Conservation (phyloP, 2,888 invertebrate genomes). For the Drosophila borealis region DNA sequence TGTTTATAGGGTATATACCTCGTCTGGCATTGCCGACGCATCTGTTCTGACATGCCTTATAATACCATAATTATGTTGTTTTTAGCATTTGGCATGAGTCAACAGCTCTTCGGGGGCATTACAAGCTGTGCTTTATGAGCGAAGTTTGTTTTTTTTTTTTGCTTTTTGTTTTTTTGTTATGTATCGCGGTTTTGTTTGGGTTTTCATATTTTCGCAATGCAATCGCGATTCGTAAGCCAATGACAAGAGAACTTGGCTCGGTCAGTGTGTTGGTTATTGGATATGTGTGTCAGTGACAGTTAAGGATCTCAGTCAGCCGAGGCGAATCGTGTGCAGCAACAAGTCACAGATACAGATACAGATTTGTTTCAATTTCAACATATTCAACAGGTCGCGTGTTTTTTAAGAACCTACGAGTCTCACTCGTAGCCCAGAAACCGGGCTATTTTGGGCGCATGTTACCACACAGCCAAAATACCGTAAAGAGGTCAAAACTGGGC, state of each 20-base stretch:
- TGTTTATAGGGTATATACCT: constrained; percentile 22
- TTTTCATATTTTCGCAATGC: constrained; percentile 49
- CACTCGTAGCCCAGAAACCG: constrained; percentile 39
- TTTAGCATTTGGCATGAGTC: constrained; percentile 68
- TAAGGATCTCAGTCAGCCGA: constrained; percentile 72
- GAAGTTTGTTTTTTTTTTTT: constrained; percentile 27
- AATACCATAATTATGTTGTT: constrained; percentile 67
- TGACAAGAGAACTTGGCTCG: constrained; percentile 57
- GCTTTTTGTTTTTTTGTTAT: constrained; percentile 3
- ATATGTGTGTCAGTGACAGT: constrained; percentile 75
- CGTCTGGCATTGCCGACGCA: neutral
- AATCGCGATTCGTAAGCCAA: constrained; percentile 47
- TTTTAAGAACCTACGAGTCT: constrained; percentile 29
- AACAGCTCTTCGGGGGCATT: constrained; percentile 56
- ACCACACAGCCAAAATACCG: constrained; percentile 62
- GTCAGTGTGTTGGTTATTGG: constrained; percentile 55
- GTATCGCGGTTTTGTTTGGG: constrained; percentile 34
- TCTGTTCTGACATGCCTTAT: constrained; percentile 32
- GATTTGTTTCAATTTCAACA: constrained; percentile 40
- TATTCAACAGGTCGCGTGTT: constrained; percentile 28
- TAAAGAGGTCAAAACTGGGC: constrained; percentile 70
- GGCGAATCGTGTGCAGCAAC: constrained; percentile 38
- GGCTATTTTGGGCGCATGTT: constrained; percentile 33
- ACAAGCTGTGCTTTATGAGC: constrained; percentile 62
- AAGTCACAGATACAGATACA: constrained; percentile 23